phyloP scores from a whole-genome alignment of 1,140 invertebrate genomes.

The Drosophila novamexicana region DNA sequence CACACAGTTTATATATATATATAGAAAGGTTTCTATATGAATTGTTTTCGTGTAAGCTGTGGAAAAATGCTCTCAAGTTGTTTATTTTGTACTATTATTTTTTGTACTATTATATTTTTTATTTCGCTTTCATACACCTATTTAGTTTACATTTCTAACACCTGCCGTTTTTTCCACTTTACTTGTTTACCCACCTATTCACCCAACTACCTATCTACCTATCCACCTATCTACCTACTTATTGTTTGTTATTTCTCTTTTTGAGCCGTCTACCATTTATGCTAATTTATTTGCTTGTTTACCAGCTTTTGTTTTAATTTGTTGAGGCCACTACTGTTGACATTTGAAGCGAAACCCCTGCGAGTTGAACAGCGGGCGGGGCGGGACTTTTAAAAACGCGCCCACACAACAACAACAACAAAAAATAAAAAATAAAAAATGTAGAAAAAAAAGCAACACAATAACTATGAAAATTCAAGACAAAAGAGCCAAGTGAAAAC shows the following conservation, averaged over 20 bases:
- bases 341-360: constrained; percentile 48
- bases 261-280: constrained; percentile 68
- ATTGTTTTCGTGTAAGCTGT: background rate
- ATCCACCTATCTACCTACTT: constrained; percentile 25
- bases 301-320: constrained; percentile 80
- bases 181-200: constrained; percentile 48
- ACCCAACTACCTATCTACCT: constrained; percentile 21
- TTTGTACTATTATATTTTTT: constrained; percentile 31
- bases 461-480: constrained; percentile 22
- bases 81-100: constrained; percentile 21
- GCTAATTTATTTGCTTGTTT: constrained; percentile 81
- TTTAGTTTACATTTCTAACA: constrained; percentile 68
- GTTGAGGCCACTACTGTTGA: constrained; percentile 71
- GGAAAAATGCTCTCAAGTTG: constrained; percentile 28
- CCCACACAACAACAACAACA: constrained; percentile 17
- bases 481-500: constrained; percentile 12
- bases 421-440: background rate
- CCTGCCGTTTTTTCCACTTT: constrained; percentile 78
- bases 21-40: background rate
- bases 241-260: constrained; percentile 37
- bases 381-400: constrained; percentile 36
- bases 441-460: constrained; percentile 4
- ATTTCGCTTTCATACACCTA: constrained; percentile 29
- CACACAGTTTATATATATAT: background rate
- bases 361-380: background rate